Conservation (phyloP, 2,888 invertebrate genomes). For the Eumacrocentrus americanus region DNA sequence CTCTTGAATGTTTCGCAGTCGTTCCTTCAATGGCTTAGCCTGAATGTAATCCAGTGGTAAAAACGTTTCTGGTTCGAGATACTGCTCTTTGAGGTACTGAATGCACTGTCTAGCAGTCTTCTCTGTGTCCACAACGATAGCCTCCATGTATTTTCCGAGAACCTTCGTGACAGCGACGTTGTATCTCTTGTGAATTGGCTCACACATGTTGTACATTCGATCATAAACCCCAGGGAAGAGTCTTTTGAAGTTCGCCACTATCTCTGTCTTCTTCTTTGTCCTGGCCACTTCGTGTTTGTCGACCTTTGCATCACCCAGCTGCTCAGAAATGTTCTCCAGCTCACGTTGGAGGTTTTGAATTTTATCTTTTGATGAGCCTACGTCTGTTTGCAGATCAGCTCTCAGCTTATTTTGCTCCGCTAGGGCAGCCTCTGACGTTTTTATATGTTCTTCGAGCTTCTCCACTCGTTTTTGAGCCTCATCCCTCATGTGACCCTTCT, state of each 20-base stretch:
- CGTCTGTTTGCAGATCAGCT: conserved; percentile 84
- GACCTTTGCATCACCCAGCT: conserved; percentile 93
- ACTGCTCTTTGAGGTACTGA: conserved; percentile 95
- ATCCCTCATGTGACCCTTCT: conserved; percentile 91
- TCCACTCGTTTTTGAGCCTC: conserved; percentile 94
- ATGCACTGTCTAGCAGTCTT: conserved; percentile 96
- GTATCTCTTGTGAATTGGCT: conserved; percentile 97
- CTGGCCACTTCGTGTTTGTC: conserved; percentile 98
- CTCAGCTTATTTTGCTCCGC: conserved; percentile 87
- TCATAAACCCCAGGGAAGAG: conserved; percentile 98
- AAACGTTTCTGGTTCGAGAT: conserved; percentile 98
- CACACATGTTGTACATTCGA: conserved; percentile 98
- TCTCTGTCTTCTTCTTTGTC: conserved; percentile 93
- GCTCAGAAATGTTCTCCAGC: conserved; percentile 84
- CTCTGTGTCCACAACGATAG: conserved; percentile 98
- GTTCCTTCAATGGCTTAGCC: conserved; percentile 92
- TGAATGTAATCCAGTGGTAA: conserved; percentile 95
- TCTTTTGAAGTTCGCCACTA: conserved; percentile 95
- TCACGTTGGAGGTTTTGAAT: conserved; percentile 85
- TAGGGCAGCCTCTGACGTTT: conserved; percentile 85
- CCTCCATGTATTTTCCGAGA: conserved; percentile 99
- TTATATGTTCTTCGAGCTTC: conserved; percentile 93
- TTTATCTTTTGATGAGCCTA: conserved; percentile 85
- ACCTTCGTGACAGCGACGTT: conserved; percentile 98
- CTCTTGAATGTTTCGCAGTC: conserved; percentile 89